phyloP scores from a whole-genome alignment of 2,113 vertebrate species.

The Mormyrus lacerda region DNA sequence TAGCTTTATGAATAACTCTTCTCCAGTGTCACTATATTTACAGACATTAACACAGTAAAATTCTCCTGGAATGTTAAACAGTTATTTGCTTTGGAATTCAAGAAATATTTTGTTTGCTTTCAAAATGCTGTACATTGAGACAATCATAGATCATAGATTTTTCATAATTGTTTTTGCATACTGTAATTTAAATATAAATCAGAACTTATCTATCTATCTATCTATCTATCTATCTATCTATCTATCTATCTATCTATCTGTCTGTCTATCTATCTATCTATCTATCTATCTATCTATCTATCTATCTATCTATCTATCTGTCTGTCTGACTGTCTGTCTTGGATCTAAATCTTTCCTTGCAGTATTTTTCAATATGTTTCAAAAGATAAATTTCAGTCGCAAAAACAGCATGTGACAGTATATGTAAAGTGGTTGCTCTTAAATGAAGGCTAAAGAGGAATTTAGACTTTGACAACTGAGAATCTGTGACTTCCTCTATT shows the following conservation, averaged over 20 bases:
- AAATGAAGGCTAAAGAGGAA: background rate
- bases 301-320: background rate
- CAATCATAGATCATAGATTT: background rate
- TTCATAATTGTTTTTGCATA: background rate
- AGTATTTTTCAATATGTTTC: background rate
- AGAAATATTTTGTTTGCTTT: background rate
- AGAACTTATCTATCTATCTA: background rate
- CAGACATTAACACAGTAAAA: background rate
- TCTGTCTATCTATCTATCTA: background rate
- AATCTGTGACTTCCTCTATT: background rate
- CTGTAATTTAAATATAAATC: background rate
- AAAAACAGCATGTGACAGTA: background rate
- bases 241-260: background rate
- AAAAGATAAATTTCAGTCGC: background rate
- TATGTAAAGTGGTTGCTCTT: background rate
- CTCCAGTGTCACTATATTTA: background rate
- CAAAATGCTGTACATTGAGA: background rate
- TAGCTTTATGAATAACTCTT: background rate
- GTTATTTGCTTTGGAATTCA: background rate
- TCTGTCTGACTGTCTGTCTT: background rate
- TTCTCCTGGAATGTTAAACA: background rate
- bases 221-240: background rate
- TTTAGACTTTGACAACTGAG: background rate
- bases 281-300: background rate
- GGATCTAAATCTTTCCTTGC: background rate